Percentiles rank a stretch among this genome's conserved stretches.
Conservation (phyloP, 1,140 invertebrate species). For the Goniozus legneri region DNA sequence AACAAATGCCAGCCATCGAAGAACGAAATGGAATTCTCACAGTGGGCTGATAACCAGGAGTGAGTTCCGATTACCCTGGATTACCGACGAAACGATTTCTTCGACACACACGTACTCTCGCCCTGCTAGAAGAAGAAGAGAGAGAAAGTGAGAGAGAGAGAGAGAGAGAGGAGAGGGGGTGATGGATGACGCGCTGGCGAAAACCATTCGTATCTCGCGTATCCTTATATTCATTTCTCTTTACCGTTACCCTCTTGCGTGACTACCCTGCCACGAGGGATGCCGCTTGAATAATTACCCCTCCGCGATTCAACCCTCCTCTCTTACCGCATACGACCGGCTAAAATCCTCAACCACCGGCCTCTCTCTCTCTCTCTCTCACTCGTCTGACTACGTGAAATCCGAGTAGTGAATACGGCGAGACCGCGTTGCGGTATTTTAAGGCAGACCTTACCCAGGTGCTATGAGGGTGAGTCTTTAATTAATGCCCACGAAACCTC, state of each 20-base stretch:
- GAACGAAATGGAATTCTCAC: too few species aligned
- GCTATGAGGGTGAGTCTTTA: constrained; percentile 31
- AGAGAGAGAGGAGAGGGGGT: background rate
- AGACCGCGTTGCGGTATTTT: constrained; percentile 40
- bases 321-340: too few species aligned
- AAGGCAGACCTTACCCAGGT: constrained; percentile 22
- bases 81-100: constrained; percentile 20
- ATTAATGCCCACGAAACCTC: too few species aligned
- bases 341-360: too few species aligned
- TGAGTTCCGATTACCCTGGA: constrained; percentile 5
- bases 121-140: background rate
- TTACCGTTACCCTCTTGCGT: constrained; percentile 28
- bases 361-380: too few species aligned
- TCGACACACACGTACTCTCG: too few species aligned
- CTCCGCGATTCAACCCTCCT: background rate
- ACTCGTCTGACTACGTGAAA: constrained; percentile 41
- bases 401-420: constrained; percentile 45
- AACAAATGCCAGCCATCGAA: too few species aligned
- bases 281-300: constrained; percentile 47
- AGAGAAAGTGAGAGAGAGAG: background rate
- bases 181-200: constrained; percentile 14
- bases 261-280: constrained; percentile 41
- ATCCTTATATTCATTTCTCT: constrained; percentile 18
- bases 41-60: background rate
- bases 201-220: constrained; percentile 16